A percentile compares a stretch with the other conserved stretches of the same genome.
phyloP scores from a whole-genome alignment of 1,140 invertebrate genomes.

The Drosophila ohnishii region DNA sequence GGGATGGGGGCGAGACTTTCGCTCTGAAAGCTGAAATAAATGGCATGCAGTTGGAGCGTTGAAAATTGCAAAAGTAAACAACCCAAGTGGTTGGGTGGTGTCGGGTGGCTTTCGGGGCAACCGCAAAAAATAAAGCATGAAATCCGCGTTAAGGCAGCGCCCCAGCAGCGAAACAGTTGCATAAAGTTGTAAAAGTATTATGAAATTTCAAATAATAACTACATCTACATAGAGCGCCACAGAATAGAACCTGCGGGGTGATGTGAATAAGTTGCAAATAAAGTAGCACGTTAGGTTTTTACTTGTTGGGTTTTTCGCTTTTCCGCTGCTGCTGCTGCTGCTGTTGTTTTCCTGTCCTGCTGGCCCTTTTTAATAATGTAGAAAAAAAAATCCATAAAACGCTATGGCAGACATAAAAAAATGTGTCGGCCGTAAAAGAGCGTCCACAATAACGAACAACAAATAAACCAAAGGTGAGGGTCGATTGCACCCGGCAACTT shows the following conservation, averaged over 20 bases:
- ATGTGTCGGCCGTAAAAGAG: slow-evolving; percentile 60
- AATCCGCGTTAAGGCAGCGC: slow-evolving; percentile 69
- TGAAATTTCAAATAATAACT: slow-evolving; percentile 81
- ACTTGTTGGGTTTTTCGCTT: slow-evolving; percentile 27
- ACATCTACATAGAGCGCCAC: slow-evolving; percentile 56
- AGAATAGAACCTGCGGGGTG: slow-evolving; percentile 1
- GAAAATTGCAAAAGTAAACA: slow-evolving; percentile 81
- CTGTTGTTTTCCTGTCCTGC: slow-evolving; percentile 21
- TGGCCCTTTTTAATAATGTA: slow-evolving; percentile 58
- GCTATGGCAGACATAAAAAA: slow-evolving; percentile 70
- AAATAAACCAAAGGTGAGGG: slow-evolving; percentile 38
- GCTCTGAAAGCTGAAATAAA: slow-evolving; percentile 67
- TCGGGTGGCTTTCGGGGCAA: slow-evolving; percentile 10
- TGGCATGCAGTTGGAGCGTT: slow-evolving; percentile 78
- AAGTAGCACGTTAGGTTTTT: slow-evolving; percentile 57
- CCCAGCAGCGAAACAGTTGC: slow-evolving; percentile 67
- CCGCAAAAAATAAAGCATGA: slow-evolving; percentile 64
- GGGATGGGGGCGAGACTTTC: background rate
- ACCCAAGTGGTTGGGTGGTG: slow-evolving; percentile 29
- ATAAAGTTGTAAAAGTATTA: slow-evolving; percentile 82
- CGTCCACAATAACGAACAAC: slow-evolving; percentile 35
- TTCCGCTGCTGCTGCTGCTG: slow-evolving; percentile 12
- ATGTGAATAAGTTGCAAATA: slow-evolving; percentile 75
- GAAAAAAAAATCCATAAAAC: slow-evolving; percentile 68
- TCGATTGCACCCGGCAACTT: slow-evolving; percentile 4